phyloP scores from a whole-genome alignment of 2,888 invertebrate species.

The Galerucella nymphaeae region DNA sequence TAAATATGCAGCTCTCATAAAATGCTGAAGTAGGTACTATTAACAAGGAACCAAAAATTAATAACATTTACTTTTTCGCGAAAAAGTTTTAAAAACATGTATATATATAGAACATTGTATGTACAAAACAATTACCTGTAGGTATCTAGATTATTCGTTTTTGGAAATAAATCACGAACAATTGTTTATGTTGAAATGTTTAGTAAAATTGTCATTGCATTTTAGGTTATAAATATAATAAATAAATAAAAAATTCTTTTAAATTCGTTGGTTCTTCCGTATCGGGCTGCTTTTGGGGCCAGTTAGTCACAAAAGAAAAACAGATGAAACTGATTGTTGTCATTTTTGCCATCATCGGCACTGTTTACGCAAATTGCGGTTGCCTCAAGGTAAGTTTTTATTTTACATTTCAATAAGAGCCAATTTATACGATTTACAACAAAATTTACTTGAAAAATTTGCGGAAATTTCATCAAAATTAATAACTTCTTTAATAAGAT shows the following conservation, averaged over 20 bases:
- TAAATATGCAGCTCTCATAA: background rate
- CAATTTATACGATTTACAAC: background rate
- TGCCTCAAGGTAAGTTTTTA: slow-evolving; percentile 58
- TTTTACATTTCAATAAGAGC: background rate
- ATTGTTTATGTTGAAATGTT: slow-evolving; percentile 37
- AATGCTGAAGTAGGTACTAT: background rate
- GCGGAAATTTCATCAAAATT: too few relatives aligned
- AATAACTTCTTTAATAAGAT: too few relatives aligned
- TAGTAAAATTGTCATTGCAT: slow-evolving; percentile 43
- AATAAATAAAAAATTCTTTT: slow-evolving; percentile 30
- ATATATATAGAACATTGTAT: slow-evolving; percentile 7
- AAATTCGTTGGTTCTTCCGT: slow-evolving; percentile 28
- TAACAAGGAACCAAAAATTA: slow-evolving; percentile 10
- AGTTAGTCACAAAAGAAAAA: slow-evolving; percentile 23
- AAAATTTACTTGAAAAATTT: too few relatives aligned
- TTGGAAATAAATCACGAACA: slow-evolving; percentile 37
- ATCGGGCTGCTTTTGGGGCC: slow-evolving; percentile 27
- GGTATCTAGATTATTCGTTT: slow-evolving; percentile 18
- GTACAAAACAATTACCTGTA: slow-evolving; percentile 1
- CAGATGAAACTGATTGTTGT: slow-evolving; percentile 43
- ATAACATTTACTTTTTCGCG: slow-evolving; percentile 9
- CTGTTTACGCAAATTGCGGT: slow-evolving; percentile 57
- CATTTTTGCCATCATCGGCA: slow-evolving; percentile 41
- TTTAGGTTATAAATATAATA: slow-evolving; percentile 40
- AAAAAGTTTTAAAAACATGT: background rate